phyloP scores from a whole-genome alignment of 2,888 invertebrate genomes.

The Pherbina coryleti region DNA sequence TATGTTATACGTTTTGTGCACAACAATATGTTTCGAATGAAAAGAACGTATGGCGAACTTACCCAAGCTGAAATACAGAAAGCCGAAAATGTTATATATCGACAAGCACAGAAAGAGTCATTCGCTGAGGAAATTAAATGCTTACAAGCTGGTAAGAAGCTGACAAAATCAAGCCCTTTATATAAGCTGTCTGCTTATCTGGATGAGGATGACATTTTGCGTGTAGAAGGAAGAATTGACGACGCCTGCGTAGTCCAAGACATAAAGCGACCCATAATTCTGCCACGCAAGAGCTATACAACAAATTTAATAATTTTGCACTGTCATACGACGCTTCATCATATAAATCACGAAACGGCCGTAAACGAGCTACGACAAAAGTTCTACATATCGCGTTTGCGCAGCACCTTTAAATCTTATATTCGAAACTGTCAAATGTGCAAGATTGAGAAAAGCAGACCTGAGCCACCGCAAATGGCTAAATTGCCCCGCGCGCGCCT shows the following conservation, averaged over 20 bases:
- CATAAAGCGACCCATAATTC: conserved; percentile 10
- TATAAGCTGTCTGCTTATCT: conserved; percentile 5
- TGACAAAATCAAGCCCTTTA: conserved; percentile 32
- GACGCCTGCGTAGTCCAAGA: not conserved
- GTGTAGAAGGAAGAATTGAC: conserved; percentile 20
- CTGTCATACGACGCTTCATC: not conserved
- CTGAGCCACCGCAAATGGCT: conserved; percentile 43
- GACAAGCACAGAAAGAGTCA: conserved; percentile 35
- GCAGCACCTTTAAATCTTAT: too few relatives aligned
- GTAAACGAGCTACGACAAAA: conserved; percentile 25
- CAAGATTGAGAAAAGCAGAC: conserved; percentile 16
- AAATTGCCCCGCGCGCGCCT: conserved; percentile 29
- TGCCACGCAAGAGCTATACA: not conserved
- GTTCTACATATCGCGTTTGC: not conserved
- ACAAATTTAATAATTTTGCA: not conserved
- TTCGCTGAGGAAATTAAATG: conserved; percentile 32
- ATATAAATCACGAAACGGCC: conserved; percentile 30
- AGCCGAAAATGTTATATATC: conserved; percentile 35
- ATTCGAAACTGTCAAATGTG: conserved; percentile 37
- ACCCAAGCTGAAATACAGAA: conserved; percentile 34
- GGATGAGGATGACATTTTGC: not conserved
- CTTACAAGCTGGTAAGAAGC: not conserved
- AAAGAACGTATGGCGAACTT: conserved; percentile 8
- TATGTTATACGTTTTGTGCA: conserved; percentile 40
- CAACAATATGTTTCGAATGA: conserved; percentile 18